Percentiles rank a stretch among this genome's conserved stretches.
Conservation (phyloP, 2,113 vertebrate genomes). For the Rhizomys pruinosus region DNA sequence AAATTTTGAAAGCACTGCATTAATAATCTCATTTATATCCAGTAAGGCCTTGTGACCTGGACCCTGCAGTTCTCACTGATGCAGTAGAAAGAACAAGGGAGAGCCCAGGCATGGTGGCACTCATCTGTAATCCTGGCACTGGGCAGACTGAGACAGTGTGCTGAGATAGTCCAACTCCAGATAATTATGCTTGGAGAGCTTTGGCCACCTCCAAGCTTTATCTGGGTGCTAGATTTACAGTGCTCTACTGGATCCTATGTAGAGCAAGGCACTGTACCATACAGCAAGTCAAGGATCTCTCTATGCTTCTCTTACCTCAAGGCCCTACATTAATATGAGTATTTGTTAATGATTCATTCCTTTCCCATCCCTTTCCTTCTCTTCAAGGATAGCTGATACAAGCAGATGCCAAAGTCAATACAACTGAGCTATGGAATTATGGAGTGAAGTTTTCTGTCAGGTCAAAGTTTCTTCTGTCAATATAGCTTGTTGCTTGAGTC, state of each 20-base stretch:
- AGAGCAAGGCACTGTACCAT: not conserved
- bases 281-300: not conserved
- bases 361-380: not conserved
- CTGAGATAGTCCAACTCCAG: not conserved
- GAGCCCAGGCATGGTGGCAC: no score
- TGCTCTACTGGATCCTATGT: not conserved
- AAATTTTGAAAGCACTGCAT: not conserved
- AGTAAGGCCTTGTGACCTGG: not conserved
- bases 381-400: not conserved
- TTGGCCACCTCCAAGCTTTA: not conserved
- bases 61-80: not conserved
- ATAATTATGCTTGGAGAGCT: not conserved
- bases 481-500: not conserved
- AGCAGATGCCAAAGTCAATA: conserved; percentile 41
- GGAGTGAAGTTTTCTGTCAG: not conserved
- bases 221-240: not conserved
- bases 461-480: not conserved
- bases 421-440: not conserved
- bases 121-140: not conserved
- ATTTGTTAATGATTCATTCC: not conserved
- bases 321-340: not conserved
- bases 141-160: not conserved
- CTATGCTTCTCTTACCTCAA: not conserved
- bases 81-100: not conserved
- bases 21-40: not conserved